Conservation (phyloP, 1,140 invertebrate species). For the Cydia amplana region DNA sequence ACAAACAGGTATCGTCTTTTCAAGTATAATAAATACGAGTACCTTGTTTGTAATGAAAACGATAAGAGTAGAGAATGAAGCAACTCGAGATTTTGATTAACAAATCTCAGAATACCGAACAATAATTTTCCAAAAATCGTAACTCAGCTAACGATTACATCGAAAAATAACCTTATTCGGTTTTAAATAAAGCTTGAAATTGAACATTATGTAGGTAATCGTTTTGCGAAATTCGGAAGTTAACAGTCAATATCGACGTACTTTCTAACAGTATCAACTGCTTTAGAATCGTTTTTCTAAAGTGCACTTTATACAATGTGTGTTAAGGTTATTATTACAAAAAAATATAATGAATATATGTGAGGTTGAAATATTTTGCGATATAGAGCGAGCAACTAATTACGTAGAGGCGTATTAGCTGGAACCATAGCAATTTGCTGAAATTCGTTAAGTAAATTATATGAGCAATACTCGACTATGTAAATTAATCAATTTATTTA, state of each 20-base stretch:
- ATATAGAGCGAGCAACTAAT: not conserved
- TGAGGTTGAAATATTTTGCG: not conserved
- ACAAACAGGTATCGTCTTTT: too few relatives aligned
- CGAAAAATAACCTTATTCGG: not conserved
- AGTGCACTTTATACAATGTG: not conserved
- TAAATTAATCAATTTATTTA: not conserved
- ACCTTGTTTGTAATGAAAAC: not conserved
- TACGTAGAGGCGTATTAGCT: not conserved
- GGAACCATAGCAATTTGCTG: not conserved
- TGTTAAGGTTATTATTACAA: not conserved
- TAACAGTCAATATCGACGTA: not conserved
- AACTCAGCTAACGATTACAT: not conserved
- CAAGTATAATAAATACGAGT: too few relatives aligned
- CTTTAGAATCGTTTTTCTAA: not conserved
- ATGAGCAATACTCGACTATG: not conserved
- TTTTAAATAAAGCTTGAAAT: not conserved
- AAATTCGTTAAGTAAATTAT: not conserved
- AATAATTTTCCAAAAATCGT: not conserved
- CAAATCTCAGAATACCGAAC: conserved; percentile 2
- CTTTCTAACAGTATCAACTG: not conserved
- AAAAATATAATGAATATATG: not conserved
- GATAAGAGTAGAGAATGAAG: conserved; percentile 19
- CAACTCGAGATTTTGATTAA: conserved; percentile 1
- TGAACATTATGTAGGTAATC: not conserved
- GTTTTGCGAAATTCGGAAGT: not conserved